phyloP scores from a whole-genome alignment of 2,113 vertebrate species.

The Phalacrocorax carbo region DNA sequence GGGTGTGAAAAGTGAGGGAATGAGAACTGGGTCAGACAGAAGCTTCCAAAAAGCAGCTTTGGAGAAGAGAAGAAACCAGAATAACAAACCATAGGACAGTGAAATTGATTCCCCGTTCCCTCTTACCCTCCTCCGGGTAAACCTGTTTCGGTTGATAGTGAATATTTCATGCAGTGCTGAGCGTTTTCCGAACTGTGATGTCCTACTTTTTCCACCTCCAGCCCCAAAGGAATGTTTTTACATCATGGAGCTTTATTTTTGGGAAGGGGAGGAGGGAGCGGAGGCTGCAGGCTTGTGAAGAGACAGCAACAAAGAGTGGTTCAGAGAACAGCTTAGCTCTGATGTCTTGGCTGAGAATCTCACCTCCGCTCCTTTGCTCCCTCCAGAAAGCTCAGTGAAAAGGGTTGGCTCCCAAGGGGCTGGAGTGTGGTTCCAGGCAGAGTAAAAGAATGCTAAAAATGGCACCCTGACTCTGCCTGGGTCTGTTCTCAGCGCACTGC shows the following conservation, averaged over 20 bases:
- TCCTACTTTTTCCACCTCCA: conserved; percentile 71
- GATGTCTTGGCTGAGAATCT: not conserved
- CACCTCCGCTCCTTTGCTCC: not conserved
- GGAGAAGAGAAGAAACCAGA: conserved; percentile 14
- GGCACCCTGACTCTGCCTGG: not conserved
- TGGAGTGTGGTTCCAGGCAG: not conserved
- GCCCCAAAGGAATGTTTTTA: conserved; percentile 72
- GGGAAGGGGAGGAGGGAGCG: conserved; percentile 46
- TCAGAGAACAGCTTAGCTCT: conserved; percentile 12
- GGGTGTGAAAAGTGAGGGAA: not conserved
- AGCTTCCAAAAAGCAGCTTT: conserved; percentile 26
- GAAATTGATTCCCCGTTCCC: conserved; percentile 45
- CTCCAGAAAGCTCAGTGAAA: not conserved
- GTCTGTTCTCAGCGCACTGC: not conserved
- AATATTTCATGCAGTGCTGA: conserved; percentile 72
- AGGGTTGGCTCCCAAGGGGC: not conserved
- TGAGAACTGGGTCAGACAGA: conserved; percentile 47
- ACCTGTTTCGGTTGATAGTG: conserved; percentile 66
- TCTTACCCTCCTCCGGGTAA: conserved; percentile 63
- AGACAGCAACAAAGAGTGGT: not conserved
- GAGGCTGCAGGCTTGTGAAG: conserved; percentile 30
- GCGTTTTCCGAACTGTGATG: conserved; percentile 53
- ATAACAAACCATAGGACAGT: conserved; percentile 44
- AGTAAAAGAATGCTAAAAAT: not conserved
- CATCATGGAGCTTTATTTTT: conserved; percentile 66